phyloP scores from a whole-genome alignment of 2,113 vertebrate genomes.

The Mustelus asterias region DNA sequence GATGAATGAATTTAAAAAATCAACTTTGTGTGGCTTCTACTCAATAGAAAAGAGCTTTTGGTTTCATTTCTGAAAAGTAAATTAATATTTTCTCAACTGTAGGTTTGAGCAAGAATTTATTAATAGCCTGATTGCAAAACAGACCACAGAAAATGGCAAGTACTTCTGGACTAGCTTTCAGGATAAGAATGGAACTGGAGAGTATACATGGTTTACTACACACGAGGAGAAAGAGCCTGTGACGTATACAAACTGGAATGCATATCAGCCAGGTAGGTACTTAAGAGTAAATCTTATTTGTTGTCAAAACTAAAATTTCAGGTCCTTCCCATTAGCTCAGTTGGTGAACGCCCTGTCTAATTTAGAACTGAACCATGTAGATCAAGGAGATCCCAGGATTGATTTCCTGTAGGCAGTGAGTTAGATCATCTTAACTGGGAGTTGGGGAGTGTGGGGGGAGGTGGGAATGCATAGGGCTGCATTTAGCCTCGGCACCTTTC shows the following conservation, averaged over 20 bases:
- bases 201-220: conserved; percentile 72
- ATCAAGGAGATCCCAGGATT: not conserved
- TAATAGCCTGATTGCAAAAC: conserved; percentile 70
- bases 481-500: not conserved
- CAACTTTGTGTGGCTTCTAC: not conserved
- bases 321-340: not conserved
- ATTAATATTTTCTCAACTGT: conserved; percentile 40
- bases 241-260: conserved; percentile 80
- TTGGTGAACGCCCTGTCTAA: not conserved
- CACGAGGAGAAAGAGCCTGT: conserved; percentile 50
- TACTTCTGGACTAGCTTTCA: conserved; percentile 85
- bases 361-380: not conserved
- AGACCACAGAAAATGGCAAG: conserved; percentile 52
- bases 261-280: conserved; percentile 68
- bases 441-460: not conserved
- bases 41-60: not conserved
- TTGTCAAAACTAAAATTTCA: not conserved
- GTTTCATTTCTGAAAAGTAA: not conserved
- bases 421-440: not conserved
- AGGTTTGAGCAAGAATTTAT: conserved; percentile 95
- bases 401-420: not conserved
- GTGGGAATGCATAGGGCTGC: not conserved
- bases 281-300: not conserved
- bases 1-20: no score
- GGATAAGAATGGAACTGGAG: conserved; percentile 64